Base-by-base conservation (phyloP, 2,888 invertebrate species). In the Chouioia cunea region DNA sequence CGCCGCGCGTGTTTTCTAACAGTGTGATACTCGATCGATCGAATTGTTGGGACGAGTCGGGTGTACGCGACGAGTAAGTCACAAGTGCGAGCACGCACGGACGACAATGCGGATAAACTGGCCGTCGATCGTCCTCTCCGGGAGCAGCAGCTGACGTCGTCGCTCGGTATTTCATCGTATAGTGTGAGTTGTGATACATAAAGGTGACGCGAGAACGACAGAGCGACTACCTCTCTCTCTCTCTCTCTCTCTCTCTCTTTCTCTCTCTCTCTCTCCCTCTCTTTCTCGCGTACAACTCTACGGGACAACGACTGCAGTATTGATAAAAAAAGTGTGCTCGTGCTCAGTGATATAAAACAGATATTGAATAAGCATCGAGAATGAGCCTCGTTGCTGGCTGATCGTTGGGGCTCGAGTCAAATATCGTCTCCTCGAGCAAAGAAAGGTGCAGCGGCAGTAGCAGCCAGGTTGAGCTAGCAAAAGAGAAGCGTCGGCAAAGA, bases 101-200 rank as follows among this genome's bases (percentile, higher is more conserved):
- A 4, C 20, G 57, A 43, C 12, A 20, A 44, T 58, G 16, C 65
- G 70, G 70, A 62, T 62, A 27, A 62, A 57, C 46, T 54, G 65
- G 54, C 22, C 47, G 43, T 18, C 62, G 36, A 62, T 18, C 63
- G 14, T 18, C 46, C 47, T 46, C 56, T 46, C 20, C 27, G 16
- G 47, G 47, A 53, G 53, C 48, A 58, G 66, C 43, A 71, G 71
- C 71, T 71, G 71, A 71, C 67, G 50, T 27, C 27, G 54, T n/a
- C 23, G 20, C n/a, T 23, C 47, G 6, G 18, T 50, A 47, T 15
- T 47, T 22, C 23, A 22, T 46, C 43, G 4, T 16, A 20, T 16
- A 15, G 18, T 58, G 58, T 57, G 10, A 2, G 16, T 8, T 23
- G 59, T 36, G 36, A 47, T 36, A 10, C 3, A 36, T 14, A 16